Base-by-base conservation (phyloP, 2,113 vertebrate species). In the Hyperopisus bebe region DNA sequence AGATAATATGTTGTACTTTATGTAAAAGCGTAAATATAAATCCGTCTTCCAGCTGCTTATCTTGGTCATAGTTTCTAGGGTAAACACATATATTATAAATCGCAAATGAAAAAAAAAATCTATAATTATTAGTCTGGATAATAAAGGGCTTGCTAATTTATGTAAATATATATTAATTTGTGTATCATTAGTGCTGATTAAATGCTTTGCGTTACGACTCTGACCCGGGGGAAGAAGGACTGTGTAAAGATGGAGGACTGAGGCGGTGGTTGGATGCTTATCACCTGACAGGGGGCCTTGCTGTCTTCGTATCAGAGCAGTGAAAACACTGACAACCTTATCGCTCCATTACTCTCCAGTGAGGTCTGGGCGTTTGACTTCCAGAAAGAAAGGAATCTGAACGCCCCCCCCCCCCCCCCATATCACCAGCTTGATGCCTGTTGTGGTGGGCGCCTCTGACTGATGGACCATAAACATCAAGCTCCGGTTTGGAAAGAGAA, bases 341-440 rank as follows among this genome's bases (percentile, higher is more conserved):
- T 87, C 85, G 50, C 47, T 84, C 82, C 82, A 24, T 87, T 51
- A 53, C 85, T 87, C 48, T 87, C 85, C 27, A 87, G 85, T 53
- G 50, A 55, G 85, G 48, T 31, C n/a, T 51, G 85, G 85, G 50
- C n/a, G 85, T 53, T 47, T 39, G 50, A 87, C n/a, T 17, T 87
- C 48, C 50, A 87, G n/a, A 31, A 53, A 48, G 48, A 47, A 51
- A 53, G 39, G 27, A 53, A 87, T 13, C 48, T 55, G n/a, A 51
- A 53, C 48, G 4, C 84, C 24, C 47, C 15, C 48, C 3, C 85
- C 85, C 48, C 46, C 83, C 44, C 24, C 21, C 21, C 83, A 35
- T 77, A 77, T 77, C 74, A 39, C 74, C 74, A 77, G 31, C 15
- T n/a, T 77, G 74, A 77, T 77, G 74, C 74, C 74, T 77, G 74